phyloP scores from a whole-genome alignment of 2,113 vertebrate species.

The Entosphenus tridentatus region DNA sequence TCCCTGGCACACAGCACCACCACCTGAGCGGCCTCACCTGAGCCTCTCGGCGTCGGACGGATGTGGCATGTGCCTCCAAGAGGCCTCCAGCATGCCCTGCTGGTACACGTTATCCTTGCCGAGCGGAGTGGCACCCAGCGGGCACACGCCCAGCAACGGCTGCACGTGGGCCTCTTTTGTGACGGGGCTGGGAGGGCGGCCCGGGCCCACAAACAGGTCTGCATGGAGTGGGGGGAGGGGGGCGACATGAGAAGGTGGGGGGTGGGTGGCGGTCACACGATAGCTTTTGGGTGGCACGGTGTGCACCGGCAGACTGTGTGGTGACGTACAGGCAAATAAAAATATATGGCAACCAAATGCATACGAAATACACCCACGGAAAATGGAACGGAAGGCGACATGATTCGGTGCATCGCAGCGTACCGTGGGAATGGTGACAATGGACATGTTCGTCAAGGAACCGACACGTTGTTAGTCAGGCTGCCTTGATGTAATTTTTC shows the following conservation, averaged over 20 bases:
- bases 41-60: slow-evolving; percentile 71
- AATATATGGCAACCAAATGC: too few species aligned
- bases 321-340: too few species aligned
- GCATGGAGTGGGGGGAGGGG: not conserved
- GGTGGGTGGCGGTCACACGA: not conserved
- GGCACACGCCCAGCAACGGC: slow-evolving; percentile 57
- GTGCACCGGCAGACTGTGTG: too few species aligned
- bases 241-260: not conserved
- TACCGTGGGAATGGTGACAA: too few species aligned
- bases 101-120: slow-evolving; percentile 80
- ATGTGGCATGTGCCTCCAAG: slow-evolving; percentile 81
- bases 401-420: too few species aligned
- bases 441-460: too few species aligned
- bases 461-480: too few species aligned
- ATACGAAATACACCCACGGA: too few species aligned
- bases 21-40: slow-evolving; percentile 7
- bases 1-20: not conserved
- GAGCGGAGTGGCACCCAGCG: slow-evolving; percentile 53
- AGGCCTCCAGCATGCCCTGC: slow-evolving; percentile 69
- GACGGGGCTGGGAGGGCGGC: not conserved
- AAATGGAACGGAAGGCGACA: too few species aligned
- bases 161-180: slow-evolving; percentile 49
- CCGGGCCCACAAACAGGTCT: not conserved
- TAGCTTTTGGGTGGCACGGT: too few species aligned
- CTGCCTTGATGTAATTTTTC: too few species aligned